Conservation (phyloP, 2,797 vertebrate species). For the Loriculus beryllinus region DNA sequence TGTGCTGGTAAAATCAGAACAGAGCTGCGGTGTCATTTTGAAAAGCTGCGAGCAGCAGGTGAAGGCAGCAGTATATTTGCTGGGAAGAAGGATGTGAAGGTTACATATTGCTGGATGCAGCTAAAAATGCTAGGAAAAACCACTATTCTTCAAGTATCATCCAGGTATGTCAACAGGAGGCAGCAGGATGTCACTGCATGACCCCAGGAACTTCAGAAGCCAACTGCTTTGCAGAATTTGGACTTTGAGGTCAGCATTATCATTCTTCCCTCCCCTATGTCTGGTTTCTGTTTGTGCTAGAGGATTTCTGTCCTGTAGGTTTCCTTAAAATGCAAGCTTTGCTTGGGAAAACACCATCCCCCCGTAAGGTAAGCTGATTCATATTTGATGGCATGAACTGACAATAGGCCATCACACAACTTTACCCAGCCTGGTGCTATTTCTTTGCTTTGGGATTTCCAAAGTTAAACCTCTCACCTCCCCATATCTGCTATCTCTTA, state of each 20-base stretch:
- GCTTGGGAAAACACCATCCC: neutral
- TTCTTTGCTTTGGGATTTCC: neutral
- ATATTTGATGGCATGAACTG: neutral
- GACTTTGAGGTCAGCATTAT: neutral
- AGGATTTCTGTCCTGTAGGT: neutral
- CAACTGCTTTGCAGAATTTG: neutral
- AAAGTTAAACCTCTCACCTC: neutral
- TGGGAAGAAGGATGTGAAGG: neutral
- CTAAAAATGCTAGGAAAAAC: neutral
- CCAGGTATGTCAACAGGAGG: neutral
- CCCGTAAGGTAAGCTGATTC: neutral
- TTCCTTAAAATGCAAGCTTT: neutral
- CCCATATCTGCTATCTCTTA: neutral
- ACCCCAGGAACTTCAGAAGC: neutral
- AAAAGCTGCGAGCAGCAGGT: constrained; percentile 7
- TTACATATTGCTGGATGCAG: neutral
- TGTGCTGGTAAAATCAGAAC: neutral
- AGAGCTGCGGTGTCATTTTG: neutral
- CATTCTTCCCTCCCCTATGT: neutral
- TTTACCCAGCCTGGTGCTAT: neutral
- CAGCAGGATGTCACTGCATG: neutral
- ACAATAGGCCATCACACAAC: neutral
- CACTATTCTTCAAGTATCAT: neutral
- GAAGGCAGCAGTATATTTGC: neutral
- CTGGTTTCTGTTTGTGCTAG: neutral